Evolutionary conservation across 2,888 invertebrate species (phyloP).

Genomic region (Didymodactylos carnosus): DNA sequence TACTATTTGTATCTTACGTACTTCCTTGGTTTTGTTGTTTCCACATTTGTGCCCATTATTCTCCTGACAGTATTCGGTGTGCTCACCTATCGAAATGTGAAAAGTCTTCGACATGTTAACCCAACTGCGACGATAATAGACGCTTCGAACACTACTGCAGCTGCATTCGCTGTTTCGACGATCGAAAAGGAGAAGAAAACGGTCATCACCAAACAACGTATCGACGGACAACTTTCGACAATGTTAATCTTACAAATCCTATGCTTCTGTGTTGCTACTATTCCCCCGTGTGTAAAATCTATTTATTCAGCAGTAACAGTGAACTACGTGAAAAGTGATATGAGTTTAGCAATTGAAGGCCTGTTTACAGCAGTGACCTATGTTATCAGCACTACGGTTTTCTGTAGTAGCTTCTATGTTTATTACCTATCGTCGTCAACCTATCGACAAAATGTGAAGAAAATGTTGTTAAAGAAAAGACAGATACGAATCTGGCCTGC

Average conservation of each 20-base stretch:
- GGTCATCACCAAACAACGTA: background rate
- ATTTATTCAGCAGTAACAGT: background rate
- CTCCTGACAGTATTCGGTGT: background rate
- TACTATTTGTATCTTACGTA: background rate
- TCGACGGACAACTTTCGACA: background rate
- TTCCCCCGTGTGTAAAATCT: background rate
- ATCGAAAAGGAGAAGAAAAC: too few relatives aligned
- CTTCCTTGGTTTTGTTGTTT: background rate
- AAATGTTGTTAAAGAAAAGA: too few relatives aligned
- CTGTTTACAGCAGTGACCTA: background rate
- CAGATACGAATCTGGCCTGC: too few relatives aligned
- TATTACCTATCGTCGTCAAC: background rate
- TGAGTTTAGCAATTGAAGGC: background rate
- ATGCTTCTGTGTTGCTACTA: background rate
- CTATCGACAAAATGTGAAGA: too few relatives aligned
- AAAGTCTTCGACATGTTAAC: too few relatives aligned
- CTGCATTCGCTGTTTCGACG: too few relatives aligned
- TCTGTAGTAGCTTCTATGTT: background rate
- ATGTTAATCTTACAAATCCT: background rate
- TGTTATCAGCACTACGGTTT: background rate
- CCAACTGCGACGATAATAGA: too few relatives aligned
- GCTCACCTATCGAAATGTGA: background rate
- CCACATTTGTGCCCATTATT: background rate
- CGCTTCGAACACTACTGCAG: background rate
- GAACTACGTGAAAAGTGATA: background rate